Conservation (phyloP, 1,140 invertebrate genomes). For the Drosophila nigrodunni region DNA sequence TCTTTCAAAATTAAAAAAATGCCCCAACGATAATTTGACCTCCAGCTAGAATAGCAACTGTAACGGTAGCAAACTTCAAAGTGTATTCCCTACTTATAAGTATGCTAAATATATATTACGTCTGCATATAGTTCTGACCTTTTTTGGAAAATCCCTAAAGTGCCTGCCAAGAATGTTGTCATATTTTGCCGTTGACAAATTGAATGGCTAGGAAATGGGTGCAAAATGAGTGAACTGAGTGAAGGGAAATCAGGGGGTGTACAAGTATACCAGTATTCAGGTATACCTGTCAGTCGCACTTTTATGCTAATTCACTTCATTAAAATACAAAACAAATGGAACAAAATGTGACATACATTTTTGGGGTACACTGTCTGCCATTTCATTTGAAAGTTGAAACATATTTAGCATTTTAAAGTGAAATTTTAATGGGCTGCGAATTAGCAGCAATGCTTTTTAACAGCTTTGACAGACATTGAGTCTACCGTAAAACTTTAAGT, state of each 20-base stretch:
- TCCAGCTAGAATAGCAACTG: constrained; percentile 17
- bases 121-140: constrained; percentile 54
- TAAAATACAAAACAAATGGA: constrained; percentile 71
- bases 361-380: constrained; percentile 30
- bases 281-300: constrained; percentile 66
- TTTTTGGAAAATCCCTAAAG: constrained; percentile 72
- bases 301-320: constrained; percentile 81
- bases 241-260: neutral
- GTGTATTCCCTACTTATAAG: constrained; percentile 24
- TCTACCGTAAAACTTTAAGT: constrained; percentile 24
- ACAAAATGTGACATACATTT: constrained; percentile 72
- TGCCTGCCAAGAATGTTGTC: constrained; percentile 72
- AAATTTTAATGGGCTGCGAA: constrained; percentile 66
- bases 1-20: constrained; percentile 55
- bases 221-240: neutral
- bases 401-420: constrained; percentile 57
- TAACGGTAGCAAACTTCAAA: constrained; percentile 40
- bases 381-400: constrained; percentile 48
- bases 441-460: constrained; percentile 41
- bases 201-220: constrained; percentile 52
- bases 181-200: constrained; percentile 75
- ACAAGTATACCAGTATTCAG: neutral
- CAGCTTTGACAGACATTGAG: constrained; percentile 28
- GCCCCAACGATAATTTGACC: constrained; percentile 61
- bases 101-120: constrained; percentile 8